Base-by-base conservation (phyloP, 2,113 vertebrate genomes). In the Sorex fumeus region DNA sequence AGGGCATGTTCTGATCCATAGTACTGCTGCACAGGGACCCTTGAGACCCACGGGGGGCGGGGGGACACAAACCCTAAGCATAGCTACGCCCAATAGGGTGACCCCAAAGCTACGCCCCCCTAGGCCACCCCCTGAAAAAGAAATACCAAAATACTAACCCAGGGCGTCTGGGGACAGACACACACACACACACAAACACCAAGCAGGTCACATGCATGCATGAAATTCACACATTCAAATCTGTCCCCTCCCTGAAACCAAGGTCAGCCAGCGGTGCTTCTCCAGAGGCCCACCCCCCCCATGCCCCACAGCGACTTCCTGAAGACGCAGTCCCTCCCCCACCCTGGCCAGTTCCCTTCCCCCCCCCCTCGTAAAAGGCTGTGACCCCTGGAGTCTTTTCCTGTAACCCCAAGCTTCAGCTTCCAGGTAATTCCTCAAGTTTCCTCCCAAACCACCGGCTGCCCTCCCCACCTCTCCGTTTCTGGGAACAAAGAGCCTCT, bases 401-500 rank as follows among this genome's bases (percentile, higher is more conserved):
- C 71, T 32, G 13, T 27, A 40, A 25, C 57, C 60, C 77, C 9
- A 64, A 75, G 67, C 36, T 34, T 87, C 87, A 83, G n/a, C 34
- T 72, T 90, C 71, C 34, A 8, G 5, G 23, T 47, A 64, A n/a
- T 67, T 80, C 28, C 57, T 85, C 67, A 71, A 91, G 87, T 83
- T 71, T 53, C 66, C 64, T 57, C 36, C 66, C 28, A 67, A 79
- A 32, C 36, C 4, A 60, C 40, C 80, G 67, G 34, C 62, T 75
- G 78, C 71, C 66, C 78, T 66, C 64, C 6, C 47, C n/a, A 77
- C 94, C 88, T 91, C 93, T 95, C 83, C 64, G 47, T 18, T 0
- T 8, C 45, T 53, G 87, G 50, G 92, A 96, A 96, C 96, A 96
- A 96, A 96, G 93, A 76, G 71, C 82, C 60, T 34, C 60, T 91